A percentile compares a stretch with the other conserved stretches of the same genome.
phyloP scores from a whole-genome alignment of 2,113 vertebrate genomes.

The Kryptolebias marmoratus region DNA sequence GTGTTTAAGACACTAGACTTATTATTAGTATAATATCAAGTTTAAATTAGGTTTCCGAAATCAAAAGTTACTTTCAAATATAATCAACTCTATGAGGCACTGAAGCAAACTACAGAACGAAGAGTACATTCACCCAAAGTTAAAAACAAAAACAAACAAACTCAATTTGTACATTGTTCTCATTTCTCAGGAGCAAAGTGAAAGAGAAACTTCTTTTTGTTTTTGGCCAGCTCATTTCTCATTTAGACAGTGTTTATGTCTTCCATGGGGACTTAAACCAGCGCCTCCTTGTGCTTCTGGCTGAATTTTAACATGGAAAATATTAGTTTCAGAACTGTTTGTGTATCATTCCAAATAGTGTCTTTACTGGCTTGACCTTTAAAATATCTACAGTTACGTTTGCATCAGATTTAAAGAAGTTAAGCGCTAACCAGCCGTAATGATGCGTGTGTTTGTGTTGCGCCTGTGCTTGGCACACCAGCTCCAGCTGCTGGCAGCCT shows the following conservation, averaged over 20 bases:
- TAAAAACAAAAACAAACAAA: background rate
- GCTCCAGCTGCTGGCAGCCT: conserved; percentile 42
- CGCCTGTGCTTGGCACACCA: conserved; percentile 30
- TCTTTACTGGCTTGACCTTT: conserved; percentile 39
- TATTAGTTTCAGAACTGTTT: conserved; percentile 27
- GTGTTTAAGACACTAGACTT: no score
- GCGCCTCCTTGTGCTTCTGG: background rate
- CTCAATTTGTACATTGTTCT: background rate
- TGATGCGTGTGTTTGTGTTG: conserved; percentile 38
- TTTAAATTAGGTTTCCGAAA: no score
- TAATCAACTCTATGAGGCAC: no score
- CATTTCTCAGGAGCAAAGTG: background rate
- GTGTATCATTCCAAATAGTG: conserved; percentile 15
- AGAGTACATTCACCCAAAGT: background rate
- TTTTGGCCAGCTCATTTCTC: background rate
- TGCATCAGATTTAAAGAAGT: background rate
- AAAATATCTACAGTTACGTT: conserved; percentile 15
- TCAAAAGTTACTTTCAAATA: no score
- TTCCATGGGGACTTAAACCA: conserved; percentile 10
- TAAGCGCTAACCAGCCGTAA: conserved; percentile 14
- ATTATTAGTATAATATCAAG: no score
- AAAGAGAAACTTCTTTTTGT: background rate
- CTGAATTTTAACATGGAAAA: conserved; percentile 4
- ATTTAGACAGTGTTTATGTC: background rate
- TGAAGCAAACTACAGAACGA: background rate